A percentile compares a stretch with the other conserved stretches of the same genome.
These are phyloP conservation scores for Catharus ustulatus DNA, from an alignment of 2,797 vertebrate species.

Conservation along the genomic window DNA sequence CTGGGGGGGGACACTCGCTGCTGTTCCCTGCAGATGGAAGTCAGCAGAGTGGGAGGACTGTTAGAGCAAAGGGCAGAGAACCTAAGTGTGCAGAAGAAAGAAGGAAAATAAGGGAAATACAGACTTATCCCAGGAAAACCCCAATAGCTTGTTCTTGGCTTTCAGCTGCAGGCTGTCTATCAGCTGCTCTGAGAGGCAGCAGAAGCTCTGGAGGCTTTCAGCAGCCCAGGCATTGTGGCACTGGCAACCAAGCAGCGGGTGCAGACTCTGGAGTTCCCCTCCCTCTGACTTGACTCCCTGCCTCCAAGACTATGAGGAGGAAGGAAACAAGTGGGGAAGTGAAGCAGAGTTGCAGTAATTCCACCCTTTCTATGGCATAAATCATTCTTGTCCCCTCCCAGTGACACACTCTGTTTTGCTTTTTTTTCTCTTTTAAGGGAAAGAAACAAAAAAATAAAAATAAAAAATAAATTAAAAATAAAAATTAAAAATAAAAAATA, in stretches of 20 bases:
- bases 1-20: constrained; percentile 90
- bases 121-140: not conserved
- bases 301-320: not conserved
- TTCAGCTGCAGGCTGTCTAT: not conserved
- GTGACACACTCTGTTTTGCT: not conserved
- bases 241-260: not conserved
- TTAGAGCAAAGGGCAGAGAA: not conserved
- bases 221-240: not conserved
- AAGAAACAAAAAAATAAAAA: not conserved
- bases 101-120: not conserved
- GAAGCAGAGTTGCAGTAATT: not conserved
- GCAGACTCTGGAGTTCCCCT: not conserved
- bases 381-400: not conserved
- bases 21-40: constrained; percentile 81
- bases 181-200: not conserved
- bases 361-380: not conserved
- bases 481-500: not conserved
- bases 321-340: not conserved
- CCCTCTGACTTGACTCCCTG: not conserved
- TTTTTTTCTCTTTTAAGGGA: not conserved
- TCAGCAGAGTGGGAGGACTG: not conserved
- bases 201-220: not conserved
- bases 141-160: not conserved
- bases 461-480: not conserved
- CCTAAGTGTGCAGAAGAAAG: not conserved